phyloP scores from a whole-genome alignment of 2,113 vertebrate species.

The Ellobius talpinus region DNA sequence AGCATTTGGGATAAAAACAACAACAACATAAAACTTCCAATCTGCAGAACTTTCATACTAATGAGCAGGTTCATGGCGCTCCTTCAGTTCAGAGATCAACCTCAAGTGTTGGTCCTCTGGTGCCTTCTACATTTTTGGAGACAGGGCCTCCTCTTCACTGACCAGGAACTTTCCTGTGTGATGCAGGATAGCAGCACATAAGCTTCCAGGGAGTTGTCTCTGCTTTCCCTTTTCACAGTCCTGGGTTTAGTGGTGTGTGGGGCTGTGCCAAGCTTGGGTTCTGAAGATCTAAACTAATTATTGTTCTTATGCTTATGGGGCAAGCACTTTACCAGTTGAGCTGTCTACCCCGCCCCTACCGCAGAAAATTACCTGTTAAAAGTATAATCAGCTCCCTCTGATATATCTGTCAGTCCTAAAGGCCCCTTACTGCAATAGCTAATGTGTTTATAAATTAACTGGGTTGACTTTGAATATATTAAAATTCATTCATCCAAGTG shows the following conservation, averaged over 20 bases:
- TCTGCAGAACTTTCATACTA: neutral
- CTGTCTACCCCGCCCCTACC: neutral
- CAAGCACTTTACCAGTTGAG: neutral
- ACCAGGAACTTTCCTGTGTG: neutral
- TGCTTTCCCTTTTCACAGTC: neutral
- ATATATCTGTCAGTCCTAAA: neutral
- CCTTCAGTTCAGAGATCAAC: neutral
- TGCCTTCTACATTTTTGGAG: neutral
- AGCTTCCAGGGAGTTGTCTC: neutral
- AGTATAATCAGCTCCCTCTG: neutral
- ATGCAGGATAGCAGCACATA: neutral
- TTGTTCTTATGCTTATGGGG: neutral
- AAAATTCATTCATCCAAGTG: neutral
- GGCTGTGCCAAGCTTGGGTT: neutral
- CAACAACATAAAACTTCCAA: neutral
- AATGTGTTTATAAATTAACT: conserved; percentile 18
- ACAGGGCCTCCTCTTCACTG: neutral
- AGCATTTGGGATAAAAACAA: neutral
- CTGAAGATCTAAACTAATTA: neutral
- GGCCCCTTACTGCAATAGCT: neutral
- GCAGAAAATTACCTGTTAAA: neutral
- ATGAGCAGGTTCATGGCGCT: neutral
- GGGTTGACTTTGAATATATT: conserved; percentile 24
- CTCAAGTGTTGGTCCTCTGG: neutral
- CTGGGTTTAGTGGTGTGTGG: neutral